Percentiles rank a stretch among this genome's conserved stretches.
phyloP scores from a whole-genome alignment of 2,797 vertebrate species.

The Myiotriccus ornatus region DNA sequence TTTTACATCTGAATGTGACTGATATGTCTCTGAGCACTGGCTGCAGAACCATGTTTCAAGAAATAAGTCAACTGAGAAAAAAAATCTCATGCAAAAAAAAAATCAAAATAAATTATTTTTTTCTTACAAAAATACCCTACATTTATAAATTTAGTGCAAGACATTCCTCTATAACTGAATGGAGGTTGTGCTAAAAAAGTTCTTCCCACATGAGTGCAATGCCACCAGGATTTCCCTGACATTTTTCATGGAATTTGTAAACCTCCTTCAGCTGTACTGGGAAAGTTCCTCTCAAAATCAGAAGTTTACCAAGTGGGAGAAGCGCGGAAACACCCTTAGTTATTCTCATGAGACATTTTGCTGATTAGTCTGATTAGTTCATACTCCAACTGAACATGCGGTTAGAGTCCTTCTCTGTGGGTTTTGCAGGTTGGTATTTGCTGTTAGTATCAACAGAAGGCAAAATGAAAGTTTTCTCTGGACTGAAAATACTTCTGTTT shows the following conservation, averaged over 20 bases:
- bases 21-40: neutral
- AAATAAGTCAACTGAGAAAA: neutral
- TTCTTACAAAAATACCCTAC: rapidly evolving
- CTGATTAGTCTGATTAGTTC: neutral
- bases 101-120: neutral
- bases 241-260: neutral
- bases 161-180: neutral
- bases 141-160: neutral
- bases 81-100: neutral
- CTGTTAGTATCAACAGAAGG: neutral
- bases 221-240: neutral
- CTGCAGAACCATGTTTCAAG: neutral
- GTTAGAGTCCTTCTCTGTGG: neutral
- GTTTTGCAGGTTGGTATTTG: neutral
- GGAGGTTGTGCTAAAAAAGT: neutral
- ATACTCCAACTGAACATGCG: neutral
- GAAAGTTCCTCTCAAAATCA: neutral
- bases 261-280: neutral
- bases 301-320: neutral
- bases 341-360: neutral
- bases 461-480: neutral
- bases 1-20: neutral
- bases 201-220: neutral
- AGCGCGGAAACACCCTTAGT: neutral
- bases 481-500: neutral